Base-by-base conservation (phyloP, 1,140 invertebrate genomes). In the Drosophila persimilis region DNA sequence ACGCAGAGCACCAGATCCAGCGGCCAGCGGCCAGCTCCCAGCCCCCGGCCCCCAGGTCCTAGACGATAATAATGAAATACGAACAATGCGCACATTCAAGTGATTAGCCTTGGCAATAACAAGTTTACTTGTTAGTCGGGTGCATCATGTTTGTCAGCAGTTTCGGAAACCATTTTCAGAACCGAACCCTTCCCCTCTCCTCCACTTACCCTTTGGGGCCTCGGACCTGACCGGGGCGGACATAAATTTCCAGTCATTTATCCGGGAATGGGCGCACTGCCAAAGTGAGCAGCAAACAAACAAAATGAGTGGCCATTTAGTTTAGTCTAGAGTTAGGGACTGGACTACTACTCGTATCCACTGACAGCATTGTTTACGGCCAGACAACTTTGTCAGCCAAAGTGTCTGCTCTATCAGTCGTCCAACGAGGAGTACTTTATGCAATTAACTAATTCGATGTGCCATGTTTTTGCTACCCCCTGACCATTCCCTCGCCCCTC, bases 401-500 rank as follows among this genome's bases (percentile, higher is more conserved):
- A 47, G 61, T 58, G 71, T 24, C 65, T 41, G 64, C 47, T 71
- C 77, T 64, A 75, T 70, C 65, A 70, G 71, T 50, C 24, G 71
- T 50, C 35, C 47, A 35, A 48, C 43, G 45, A 64, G 62, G 63
- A 55, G 60, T 71, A 55, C 58, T 73, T 80, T 77, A 80, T 86
- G 73, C 81, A 85, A 85, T 85, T 85, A 85, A 85, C 81, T 85
- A 85, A 85, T 85, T 77, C 77, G 56, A 70, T 70, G 73, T 73
- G 59, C 72, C 48, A 57, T 65, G 64, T 84, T 75, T 67, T 79
- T 83, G 45, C 48, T 41, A 15, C 44, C 41, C 11, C 6, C 41
- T 26, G 29, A 8, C 7, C 29, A 31, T 26, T 8, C 17, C 1
- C 31, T 31, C 1, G 29, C 31, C 31, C 3, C 3, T 4, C 8